Percentiles rank a stretch among this genome's conserved stretches.
These are phyloP conservation scores for Sphecodes monilicornis DNA, from an alignment of 2,888 invertebrate species.

Conservation along the genomic window DNA sequence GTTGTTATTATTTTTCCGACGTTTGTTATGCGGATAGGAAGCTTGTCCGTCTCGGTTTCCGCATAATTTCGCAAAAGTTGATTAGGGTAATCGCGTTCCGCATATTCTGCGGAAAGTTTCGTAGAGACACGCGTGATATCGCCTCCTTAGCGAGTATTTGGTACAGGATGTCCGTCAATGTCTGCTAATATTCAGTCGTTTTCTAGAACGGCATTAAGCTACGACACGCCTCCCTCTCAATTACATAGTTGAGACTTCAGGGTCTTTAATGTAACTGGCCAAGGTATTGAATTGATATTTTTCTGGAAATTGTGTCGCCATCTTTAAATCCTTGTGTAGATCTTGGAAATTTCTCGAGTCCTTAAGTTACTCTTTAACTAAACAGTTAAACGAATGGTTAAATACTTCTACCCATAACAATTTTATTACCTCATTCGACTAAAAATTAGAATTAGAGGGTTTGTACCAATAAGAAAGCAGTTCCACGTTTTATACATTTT, in stretches of 20 bases:
- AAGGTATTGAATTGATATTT: conserved; percentile 38
- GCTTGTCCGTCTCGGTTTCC: not conserved
- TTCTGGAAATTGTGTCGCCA: conserved; percentile 35
- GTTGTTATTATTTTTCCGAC: not conserved
- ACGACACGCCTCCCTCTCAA: conserved; percentile 74
- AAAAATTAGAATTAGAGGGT: not conserved
- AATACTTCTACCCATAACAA: not conserved
- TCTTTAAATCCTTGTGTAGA: conserved; percentile 8
- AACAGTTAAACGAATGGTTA: not conserved
- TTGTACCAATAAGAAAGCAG: not conserved
- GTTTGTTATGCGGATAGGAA: not conserved
- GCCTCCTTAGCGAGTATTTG: conserved; percentile 77
- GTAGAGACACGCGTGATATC: conserved; percentile 76
- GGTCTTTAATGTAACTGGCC: conserved; percentile 39
- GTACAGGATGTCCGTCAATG: conserved; percentile 80
- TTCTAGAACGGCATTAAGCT: conserved; percentile 73
- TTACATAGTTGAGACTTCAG: conserved; percentile 78
- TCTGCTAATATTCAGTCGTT: conserved; percentile 76
- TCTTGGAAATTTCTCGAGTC: not conserved
- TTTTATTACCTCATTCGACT: not conserved
- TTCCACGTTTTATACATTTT: not conserved
- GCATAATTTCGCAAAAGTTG: not conserved
- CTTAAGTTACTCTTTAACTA: not conserved
- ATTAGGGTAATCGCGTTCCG: conserved; percentile 20
- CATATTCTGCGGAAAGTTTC: conserved; percentile 42